Conservation (phyloP, 2,113 vertebrate species). For the Chlorocebus sabaeus region DNA sequence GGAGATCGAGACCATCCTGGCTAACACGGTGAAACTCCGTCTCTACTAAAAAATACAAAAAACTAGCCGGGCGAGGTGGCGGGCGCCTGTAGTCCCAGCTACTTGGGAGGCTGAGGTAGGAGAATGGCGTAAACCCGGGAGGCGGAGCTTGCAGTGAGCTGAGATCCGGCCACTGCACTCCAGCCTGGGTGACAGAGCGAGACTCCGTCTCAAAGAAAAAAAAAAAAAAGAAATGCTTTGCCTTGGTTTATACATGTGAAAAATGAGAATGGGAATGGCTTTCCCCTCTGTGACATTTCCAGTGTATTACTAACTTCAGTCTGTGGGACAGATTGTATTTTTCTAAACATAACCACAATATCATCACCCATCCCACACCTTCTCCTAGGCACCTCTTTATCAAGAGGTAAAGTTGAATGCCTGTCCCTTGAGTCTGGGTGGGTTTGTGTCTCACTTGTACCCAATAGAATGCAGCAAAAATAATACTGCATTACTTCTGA, state of each 20-base stretch:
- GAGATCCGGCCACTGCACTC: too few species aligned
- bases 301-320: neutral
- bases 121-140: too few species aligned
- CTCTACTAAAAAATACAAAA: too few species aligned
- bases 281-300: neutral
- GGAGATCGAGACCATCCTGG: too few species aligned
- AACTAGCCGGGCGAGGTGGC: too few species aligned
- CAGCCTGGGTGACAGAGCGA: too few species aligned
- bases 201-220: too few species aligned
- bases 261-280: neutral
- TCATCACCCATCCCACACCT: neutral
- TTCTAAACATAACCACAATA: neutral
- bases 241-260: neutral
- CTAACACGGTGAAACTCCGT: too few species aligned
- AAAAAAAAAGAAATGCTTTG: neutral
- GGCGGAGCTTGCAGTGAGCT: too few species aligned
- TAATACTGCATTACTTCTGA: neutral
- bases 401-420: neutral
- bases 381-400: neutral
- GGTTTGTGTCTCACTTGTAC: neutral
- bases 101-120: too few species aligned
- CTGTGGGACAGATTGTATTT: neutral
- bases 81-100: too few species aligned
- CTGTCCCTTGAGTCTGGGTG: neutral
- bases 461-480: neutral